A percentile compares a stretch with the other conserved stretches of the same genome.
phyloP scores from a whole-genome alignment of 2,113 vertebrate genomes.

The Alectura lathami region DNA sequence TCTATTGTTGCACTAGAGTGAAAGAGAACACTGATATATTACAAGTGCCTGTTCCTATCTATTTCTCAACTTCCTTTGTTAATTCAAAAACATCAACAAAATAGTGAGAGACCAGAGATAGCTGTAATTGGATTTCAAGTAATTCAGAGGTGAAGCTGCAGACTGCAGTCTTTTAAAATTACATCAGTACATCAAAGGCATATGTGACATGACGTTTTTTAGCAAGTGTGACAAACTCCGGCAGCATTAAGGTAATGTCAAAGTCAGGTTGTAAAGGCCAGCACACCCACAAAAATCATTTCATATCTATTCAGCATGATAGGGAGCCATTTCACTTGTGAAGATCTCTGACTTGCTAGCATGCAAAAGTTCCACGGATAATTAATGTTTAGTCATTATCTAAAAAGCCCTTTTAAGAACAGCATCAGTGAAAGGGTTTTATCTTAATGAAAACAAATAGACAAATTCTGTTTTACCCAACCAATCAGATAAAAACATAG shows the following conservation, averaged over 20 bases:
- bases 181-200: constrained; percentile 50
- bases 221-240: constrained; percentile 36
- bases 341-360: constrained; percentile 16
- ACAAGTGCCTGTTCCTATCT: constrained; percentile 53
- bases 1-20: constrained; percentile 41
- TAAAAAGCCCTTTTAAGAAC: constrained; percentile 50
- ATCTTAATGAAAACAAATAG: constrained; percentile 49
- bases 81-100: constrained; percentile 70
- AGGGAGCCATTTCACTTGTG: constrained; percentile 16
- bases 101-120: constrained; percentile 48
- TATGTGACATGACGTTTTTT: constrained; percentile 41
- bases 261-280: constrained; percentile 32
- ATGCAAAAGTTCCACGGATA: constrained; percentile 36
- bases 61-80: constrained; percentile 58
- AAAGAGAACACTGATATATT: constrained; percentile 45
- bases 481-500: constrained; percentile 48
- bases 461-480: constrained; percentile 32
- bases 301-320: background rate
- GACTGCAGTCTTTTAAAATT: constrained; percentile 66
- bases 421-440: constrained; percentile 47
- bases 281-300: constrained; percentile 12
- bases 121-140: constrained; percentile 60
- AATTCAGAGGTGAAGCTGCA: constrained; percentile 63
- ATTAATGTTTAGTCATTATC: constrained; percentile 49
- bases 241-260: constrained; percentile 29